These are phyloP conservation scores for Lophius americanus DNA, from an alignment of 2,797 vertebrate genomes.

Conservation along the genomic window DNA sequence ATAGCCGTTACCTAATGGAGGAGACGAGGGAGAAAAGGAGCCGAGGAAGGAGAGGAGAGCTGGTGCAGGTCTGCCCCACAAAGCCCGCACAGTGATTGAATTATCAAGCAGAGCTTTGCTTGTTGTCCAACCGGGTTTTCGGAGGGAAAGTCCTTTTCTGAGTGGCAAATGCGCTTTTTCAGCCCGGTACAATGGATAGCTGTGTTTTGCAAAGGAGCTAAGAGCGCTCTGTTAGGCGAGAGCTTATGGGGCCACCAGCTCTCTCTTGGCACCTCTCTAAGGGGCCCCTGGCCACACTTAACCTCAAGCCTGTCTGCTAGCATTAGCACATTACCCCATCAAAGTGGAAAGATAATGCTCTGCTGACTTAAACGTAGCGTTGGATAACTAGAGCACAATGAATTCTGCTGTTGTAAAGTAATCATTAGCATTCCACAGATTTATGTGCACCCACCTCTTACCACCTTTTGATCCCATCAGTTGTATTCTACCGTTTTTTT, in stretches of 20 bases:
- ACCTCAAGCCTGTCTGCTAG: conserved; percentile 71
- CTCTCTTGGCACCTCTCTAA: conserved; percentile 68
- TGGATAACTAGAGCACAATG: conserved; percentile 14
- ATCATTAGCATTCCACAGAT: conserved; percentile 48
- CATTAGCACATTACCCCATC: conserved; percentile 62
- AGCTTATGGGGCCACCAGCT: conserved; percentile 78
- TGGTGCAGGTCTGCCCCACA: conserved; percentile 43
- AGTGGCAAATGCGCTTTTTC: conserved; percentile 77
- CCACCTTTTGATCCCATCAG: not conserved
- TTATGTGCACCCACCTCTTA: conserved; percentile 11
- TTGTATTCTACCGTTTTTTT: conserved; percentile 9
- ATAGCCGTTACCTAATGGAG: conserved; percentile 76
- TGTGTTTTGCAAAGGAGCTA: conserved; percentile 73
- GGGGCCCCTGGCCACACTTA: conserved; percentile 74
- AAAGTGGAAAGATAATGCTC: conserved; percentile 52
- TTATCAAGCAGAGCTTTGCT: conserved; percentile 79
- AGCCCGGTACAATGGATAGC: conserved; percentile 72
- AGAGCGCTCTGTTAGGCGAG: conserved; percentile 65
- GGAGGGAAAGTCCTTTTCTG: conserved; percentile 73
- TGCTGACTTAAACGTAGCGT: conserved; percentile 29
- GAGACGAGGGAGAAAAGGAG: conserved; percentile 42
- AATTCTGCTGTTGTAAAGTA: conserved; percentile 36
- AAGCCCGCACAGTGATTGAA: conserved; percentile 75
- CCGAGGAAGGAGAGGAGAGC: conserved; percentile 34
- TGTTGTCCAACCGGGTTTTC: conserved; percentile 70